Evolutionary conservation across 1,140 invertebrate genomes (phyloP).

Genomic region (Sinonovacula constricta): DNA sequence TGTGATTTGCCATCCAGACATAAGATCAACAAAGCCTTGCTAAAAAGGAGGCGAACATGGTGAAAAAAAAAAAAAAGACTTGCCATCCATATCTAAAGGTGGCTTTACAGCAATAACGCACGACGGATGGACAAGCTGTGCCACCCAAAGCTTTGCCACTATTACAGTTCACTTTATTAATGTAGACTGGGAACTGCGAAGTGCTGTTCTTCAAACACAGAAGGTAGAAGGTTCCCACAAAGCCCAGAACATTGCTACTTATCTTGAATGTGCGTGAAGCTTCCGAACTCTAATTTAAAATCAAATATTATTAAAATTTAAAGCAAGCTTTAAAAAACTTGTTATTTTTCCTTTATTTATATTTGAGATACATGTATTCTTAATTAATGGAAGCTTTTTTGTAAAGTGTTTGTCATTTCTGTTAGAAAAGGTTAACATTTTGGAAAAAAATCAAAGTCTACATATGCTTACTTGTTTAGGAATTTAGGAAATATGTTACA

Average conservation of each 20-base stretch:
- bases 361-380: no score
- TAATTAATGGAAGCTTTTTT: no score
- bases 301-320: neutral
- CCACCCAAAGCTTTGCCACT: neutral
- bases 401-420: no score
- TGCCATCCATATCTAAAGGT: neutral
- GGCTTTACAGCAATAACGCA: neutral
- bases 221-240: slow-evolving; percentile 1
- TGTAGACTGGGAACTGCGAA: neutral
- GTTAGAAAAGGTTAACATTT: no score
- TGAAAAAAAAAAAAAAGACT: neutral
- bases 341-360: slow-evolving; percentile 16
- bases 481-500: slow-evolving; percentile 11
- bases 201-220: neutral
- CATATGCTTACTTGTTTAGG: no score
- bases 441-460: no score
- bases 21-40: neutral
- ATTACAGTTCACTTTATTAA: slow-evolving; percentile 20
- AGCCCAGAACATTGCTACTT: no score
- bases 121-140: slow-evolving; percentile 25
- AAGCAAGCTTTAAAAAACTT: slow-evolving; percentile 19
- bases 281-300: slow-evolving; percentile 3
- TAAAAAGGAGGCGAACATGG: neutral
- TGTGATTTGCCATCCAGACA: neutral
- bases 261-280: no score